A percentile compares a stretch with the other conserved stretches of the same genome.
These are phyloP conservation scores for Triplophysa bombifrons DNA, from an alignment of 2,797 vertebrate genomes.

Conservation along the genomic window DNA sequence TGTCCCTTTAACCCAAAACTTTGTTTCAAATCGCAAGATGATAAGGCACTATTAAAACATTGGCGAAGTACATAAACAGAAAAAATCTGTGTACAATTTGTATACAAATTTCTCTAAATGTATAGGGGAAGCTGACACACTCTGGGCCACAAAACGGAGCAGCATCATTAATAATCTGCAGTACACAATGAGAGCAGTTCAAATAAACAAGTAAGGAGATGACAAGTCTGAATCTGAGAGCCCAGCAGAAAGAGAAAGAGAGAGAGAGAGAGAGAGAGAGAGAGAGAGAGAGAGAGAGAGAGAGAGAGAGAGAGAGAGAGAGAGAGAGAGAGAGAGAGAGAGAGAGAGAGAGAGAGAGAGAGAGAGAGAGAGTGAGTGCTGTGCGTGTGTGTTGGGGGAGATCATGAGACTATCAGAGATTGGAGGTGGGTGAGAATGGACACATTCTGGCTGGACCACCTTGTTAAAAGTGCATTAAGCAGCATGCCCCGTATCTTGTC, in stretches of 20 bases:
- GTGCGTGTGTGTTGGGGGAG: conserved; percentile 45
- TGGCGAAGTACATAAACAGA: too few relatives aligned
- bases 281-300: neutral
- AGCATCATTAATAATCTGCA: conserved; percentile 74
- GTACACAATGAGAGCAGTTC: conserved; percentile 61
- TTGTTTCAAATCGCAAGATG: too few relatives aligned
- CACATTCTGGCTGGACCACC: conserved; percentile 54
- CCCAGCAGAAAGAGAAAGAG: conserved; percentile 44
- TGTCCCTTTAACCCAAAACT: too few relatives aligned
- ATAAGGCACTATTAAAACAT: too few relatives aligned
- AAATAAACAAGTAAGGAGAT: conserved; percentile 56
- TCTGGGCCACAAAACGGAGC: conserved; percentile 59
- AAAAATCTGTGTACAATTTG: too few relatives aligned
- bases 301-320: too few relatives aligned
- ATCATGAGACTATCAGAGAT: conserved; percentile 41
- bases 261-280: conserved; percentile 20
- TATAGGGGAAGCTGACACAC: conserved; percentile 62
- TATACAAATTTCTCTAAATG: neutral
- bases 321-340: too few relatives aligned
- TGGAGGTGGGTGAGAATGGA: conserved; percentile 44
- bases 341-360: too few relatives aligned
- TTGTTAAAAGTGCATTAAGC: conserved; percentile 14
- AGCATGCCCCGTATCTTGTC: neutral
- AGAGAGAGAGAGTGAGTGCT: too few relatives aligned
- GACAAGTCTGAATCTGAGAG: conserved; percentile 59